Base-by-base conservation (phyloP, 2,888 invertebrate genomes). In the Ligdia adustata region DNA sequence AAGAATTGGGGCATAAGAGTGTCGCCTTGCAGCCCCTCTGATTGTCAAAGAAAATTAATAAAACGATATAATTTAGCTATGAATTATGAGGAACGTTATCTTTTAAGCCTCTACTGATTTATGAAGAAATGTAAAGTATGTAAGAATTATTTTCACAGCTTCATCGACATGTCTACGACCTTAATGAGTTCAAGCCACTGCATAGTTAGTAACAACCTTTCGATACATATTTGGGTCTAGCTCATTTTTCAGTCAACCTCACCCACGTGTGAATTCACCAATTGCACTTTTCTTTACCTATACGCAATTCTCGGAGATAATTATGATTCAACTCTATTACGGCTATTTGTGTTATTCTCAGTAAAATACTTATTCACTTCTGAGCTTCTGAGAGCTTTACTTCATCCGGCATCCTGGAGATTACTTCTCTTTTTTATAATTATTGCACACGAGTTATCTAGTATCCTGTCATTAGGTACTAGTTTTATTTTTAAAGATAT, bases 1-100 rank as follows among this genome's bases (percentile, higher is more conserved):
- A 88, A 87, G 80, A 79, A 70, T 69, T 66, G 68, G 66, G 64
- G 67, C 60, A 65, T 63, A 64, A 53, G 63, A 65, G 60, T 70
- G 69, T 66, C 70, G 57, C 66, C 61, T 63, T 64, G 67, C 66
- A 66, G 45, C 60, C 56, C 20, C 51, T 52, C 56, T 44, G 52
- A 47, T 55, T 47, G 24, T 42, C 38, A 2, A 18, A 16, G 33
- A 32, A 37, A 39, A 22, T 13, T 42, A 16, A 32, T 29, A 27
- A 41, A 40, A 46, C 29, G n/a, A 20, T 28, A 28, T 14, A 20
- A 27, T 34, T 33, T 4, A 9, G 3, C 15, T 29, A 35, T 33
- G 11, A 29, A 11, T 20, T 15, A 43, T 24, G 29, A 35, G 15
- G 6, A 18, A 18, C 18, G 18, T 18, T 1, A 1, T 18, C 6